Base-by-base conservation (phyloP, 1,140 invertebrate genomes). In the Zaprionus lachaisei region DNA sequence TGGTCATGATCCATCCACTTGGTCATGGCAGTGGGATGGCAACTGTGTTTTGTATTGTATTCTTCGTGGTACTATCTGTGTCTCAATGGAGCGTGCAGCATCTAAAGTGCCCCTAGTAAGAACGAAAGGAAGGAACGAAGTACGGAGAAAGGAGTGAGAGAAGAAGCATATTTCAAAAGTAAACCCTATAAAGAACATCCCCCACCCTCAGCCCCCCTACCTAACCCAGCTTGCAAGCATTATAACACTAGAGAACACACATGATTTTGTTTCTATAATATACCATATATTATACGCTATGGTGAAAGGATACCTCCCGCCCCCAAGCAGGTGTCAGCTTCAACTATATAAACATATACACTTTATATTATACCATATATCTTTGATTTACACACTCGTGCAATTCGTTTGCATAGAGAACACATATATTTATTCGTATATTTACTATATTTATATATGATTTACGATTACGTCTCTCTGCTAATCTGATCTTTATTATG, bases 1-100 rank as follows among this genome's bases (percentile, higher is more conserved):
- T 34, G 31, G 9, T 11, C 31, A 11, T 34, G 31, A 34, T 34
- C 31, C 31, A 31, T 31, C 31, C 31, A 34, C 31, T 11, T 11
- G 31, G 3, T 34, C 31, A 34, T 34, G 31, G 31, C 9, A 34
- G 31, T 11, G 31, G 31, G 31, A 34, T 34, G 49, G 49, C 62
- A 38, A 7, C 22, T 38, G 31, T 81, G 69, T 77, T 83, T 64
- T 79, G 54, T 83, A 72, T 80, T 79, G 24, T 71, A 71, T 85
- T 89, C 65, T 81, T 89, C 81, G 84, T 89, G 85, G 81, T 85
- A 81, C 85, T 80, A 85, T 89, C 85, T 89, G 85, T 91, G 86
- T 89, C 85, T 89, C 85, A 89, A 85, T 80, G 81, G 79, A 74
- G 74, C 69, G 60, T 80, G 55, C 85, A 89, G 79, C 85, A 85